Evolutionary conservation across 1,140 invertebrate species (phyloP).

Genomic region (Anastatus disparis): DNA sequence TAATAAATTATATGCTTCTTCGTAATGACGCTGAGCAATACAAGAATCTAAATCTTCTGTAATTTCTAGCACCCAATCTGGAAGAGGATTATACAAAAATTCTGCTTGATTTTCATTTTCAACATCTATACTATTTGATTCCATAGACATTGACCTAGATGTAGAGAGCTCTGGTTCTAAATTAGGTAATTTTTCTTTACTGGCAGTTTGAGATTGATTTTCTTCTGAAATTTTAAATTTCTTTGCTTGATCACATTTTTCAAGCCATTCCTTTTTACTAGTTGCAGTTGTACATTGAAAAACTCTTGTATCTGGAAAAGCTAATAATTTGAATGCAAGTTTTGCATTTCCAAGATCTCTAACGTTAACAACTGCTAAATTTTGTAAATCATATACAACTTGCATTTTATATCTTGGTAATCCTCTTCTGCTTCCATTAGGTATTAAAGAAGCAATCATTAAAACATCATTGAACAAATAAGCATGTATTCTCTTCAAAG

Average conservation of each 20-base stretch:
- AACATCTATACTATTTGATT: conserved; percentile 59
- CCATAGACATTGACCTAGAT: conserved; percentile 58
- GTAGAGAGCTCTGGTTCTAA: conserved; percentile 35
- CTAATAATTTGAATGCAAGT: conserved; percentile 93
- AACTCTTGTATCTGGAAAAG: conserved; percentile 92
- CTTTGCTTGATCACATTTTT: conserved; percentile 92
- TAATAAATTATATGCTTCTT: conserved; percentile 90
- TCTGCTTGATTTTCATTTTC: too few relatives aligned
- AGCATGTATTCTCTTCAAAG: conserved; percentile 88
- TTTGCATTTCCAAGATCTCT: conserved; percentile 90
- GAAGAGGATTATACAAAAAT: conserved; percentile 70
- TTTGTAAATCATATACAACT: conserved; percentile 89
- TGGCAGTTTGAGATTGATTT: conserved; percentile 42
- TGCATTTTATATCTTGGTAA: conserved; percentile 91
- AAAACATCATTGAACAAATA: conserved; percentile 92
- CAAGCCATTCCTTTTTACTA: conserved; percentile 94
- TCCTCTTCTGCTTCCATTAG: conserved; percentile 71
- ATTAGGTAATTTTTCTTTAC: conserved; percentile 46
- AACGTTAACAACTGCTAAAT: conserved; percentile 94
- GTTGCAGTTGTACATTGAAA: conserved; percentile 90
- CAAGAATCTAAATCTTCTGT: conserved; percentile 96
- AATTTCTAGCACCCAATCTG: conserved; percentile 92
- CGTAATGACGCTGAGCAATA: conserved; percentile 97
- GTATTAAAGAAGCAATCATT: conserved; percentile 72
- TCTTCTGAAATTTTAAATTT: conserved; percentile 81